These are phyloP conservation scores for Caenorhabditis sp. DNA, from an alignment of 2,888 invertebrate species.

Conservation along the genomic window DNA sequence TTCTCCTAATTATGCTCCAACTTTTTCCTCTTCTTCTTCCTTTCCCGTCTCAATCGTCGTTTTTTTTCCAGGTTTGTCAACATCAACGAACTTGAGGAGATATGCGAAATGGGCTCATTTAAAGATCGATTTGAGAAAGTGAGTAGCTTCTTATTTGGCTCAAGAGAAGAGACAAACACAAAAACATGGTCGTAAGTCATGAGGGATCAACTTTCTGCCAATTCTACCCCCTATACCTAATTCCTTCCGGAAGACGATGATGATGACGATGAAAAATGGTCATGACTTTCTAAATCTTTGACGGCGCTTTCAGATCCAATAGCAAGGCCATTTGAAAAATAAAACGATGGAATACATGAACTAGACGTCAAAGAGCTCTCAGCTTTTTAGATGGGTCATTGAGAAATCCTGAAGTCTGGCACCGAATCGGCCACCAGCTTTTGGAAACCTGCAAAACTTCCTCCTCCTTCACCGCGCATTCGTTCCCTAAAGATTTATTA, in stretches of 20 bases:
- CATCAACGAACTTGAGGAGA: constrained; percentile 47
- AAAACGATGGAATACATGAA: no score
- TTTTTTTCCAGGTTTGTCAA: constrained; percentile 44
- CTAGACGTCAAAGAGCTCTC: no score
- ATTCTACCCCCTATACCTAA: no score
- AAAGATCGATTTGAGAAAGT: constrained; percentile 48
- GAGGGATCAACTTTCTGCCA: no score
- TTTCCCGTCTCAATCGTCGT: not conserved
- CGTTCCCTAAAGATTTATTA: not conserved
- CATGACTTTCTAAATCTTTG: no score
- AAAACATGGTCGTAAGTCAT: constrained; percentile 47
- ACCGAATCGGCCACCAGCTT: no score
- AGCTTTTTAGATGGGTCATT: no score
- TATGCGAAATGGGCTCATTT: constrained; percentile 48
- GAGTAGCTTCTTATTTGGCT: constrained; percentile 6
- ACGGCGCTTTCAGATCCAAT: no score
- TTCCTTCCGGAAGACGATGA: constrained; percentile 13
- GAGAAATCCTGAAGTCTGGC: no score
- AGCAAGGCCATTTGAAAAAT: no score
- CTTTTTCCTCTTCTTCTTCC: not conserved
- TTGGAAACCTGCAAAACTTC: not conserved
- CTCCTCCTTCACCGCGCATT: not conserved
- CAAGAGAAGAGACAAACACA: no score
- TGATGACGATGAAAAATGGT: constrained; percentile 41
- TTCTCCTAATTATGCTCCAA: not conserved